These are phyloP conservation scores for Rugalucina vietnamica DNA, from an alignment of 2,888 invertebrate genomes.

Conservation along the genomic window DNA sequence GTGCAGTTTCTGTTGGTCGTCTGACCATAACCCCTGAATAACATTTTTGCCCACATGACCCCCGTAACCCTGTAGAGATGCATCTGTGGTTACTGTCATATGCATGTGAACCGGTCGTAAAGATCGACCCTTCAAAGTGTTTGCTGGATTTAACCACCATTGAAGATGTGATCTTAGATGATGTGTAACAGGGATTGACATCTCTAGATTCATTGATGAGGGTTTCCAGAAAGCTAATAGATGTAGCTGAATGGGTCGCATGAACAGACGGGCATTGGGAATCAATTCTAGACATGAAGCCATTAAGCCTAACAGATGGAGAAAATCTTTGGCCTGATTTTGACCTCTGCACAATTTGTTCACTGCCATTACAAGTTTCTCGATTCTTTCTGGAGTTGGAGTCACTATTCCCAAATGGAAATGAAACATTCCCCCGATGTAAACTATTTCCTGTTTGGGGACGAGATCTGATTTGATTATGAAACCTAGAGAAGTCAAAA, in stretches of 20 bases:
- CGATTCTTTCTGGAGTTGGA: conserved; percentile 20
- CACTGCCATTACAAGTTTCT: background rate
- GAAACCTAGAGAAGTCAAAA: conserved; percentile 45
- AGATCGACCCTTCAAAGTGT: conserved; percentile 23
- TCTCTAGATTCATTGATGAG: conserved; percentile 3
- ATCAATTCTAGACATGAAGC: conserved; percentile 43
- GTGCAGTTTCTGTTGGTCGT: conserved; percentile 3
- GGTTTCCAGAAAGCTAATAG: conserved; percentile 29
- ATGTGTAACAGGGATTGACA: background rate
- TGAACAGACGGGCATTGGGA: conserved; percentile 19
- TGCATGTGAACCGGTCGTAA: background rate
- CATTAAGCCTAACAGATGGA: conserved; percentile 36
- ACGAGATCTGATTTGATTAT: background rate
- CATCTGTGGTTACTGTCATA: conserved; percentile 3
- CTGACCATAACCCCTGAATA: conserved; percentile 25
- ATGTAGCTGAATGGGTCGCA: conserved; percentile 45
- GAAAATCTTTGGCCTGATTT: conserved; percentile 3
- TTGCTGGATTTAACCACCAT: conserved; percentile 27
- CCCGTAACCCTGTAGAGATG: background rate
- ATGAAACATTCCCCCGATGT: background rate
- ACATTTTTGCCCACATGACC: background rate
- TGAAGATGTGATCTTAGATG: conserved; percentile 21
- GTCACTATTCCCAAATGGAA: conserved; percentile 10
- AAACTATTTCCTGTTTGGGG: background rate
- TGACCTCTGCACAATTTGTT: background rate